phyloP scores from a whole-genome alignment of 2,113 vertebrate genomes.

The Phylloscopus trochiloides region DNA sequence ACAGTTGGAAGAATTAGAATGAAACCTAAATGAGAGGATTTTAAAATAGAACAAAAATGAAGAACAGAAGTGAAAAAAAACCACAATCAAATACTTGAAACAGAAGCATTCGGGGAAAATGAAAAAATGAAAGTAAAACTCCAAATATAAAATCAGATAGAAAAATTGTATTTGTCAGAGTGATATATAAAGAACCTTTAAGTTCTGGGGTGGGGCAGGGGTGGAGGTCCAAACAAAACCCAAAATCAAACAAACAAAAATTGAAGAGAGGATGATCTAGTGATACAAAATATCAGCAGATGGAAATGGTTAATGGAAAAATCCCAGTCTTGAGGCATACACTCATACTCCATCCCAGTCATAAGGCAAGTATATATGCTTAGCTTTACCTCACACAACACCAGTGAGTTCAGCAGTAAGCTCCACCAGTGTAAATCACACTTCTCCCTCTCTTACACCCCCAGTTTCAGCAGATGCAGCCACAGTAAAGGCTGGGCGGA shows the following conservation, averaged over 20 bases:
- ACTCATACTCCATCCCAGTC: background rate
- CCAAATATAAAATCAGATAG: background rate
- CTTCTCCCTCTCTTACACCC: slow-evolving; percentile 34
- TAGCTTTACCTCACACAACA: slow-evolving; percentile 46
- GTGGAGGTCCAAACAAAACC: background rate
- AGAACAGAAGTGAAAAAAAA: background rate
- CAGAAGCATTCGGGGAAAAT: background rate
- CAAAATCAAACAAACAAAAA: background rate
- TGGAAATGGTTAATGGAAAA: background rate
- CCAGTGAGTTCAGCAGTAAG: slow-evolving; percentile 26
- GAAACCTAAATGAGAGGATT: background rate
- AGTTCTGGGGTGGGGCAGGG: background rate
- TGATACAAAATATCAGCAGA: background rate
- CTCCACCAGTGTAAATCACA: slow-evolving; percentile 35
- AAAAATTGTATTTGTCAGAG: background rate
- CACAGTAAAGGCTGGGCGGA: background rate
- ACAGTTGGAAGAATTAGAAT: slow-evolving; percentile 1
- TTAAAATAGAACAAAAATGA: background rate
- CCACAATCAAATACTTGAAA: background rate
- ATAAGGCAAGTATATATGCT: slow-evolving; percentile 3
- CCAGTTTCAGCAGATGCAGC: slow-evolving; percentile 36
- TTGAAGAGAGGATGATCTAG: background rate
- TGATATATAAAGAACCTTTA: background rate
- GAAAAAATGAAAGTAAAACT: background rate
- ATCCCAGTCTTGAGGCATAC: background rate